Percentiles rank a stretch among this genome's conserved stretches.
These are phyloP conservation scores for Temnopleurus reevesii DNA, from an alignment of 53 echinoderm and acorn worm genomes.

Conservation along the genomic window DNA sequence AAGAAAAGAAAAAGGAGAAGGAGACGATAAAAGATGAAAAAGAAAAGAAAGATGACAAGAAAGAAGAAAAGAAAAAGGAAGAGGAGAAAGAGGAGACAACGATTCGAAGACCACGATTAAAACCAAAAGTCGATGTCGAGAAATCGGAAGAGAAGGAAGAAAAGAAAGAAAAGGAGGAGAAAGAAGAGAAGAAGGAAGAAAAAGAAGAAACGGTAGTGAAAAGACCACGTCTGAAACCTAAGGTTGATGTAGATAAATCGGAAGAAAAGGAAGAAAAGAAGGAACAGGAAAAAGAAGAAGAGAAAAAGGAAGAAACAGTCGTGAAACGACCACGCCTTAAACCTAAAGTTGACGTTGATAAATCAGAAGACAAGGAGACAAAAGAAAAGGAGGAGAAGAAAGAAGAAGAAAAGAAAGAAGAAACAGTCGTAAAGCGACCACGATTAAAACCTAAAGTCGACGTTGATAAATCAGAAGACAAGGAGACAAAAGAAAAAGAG, in stretches of 20 bases:
- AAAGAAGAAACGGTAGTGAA: background rate
- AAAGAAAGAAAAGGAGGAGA: background rate
- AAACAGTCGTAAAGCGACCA: background rate
- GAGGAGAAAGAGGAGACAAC: conserved; percentile 13
- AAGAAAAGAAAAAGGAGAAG: background rate
- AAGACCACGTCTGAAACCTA: background rate
- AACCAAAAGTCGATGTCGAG: conserved; percentile 14
- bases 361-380: background rate
- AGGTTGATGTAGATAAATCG: background rate
- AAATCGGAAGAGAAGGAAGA: background rate
- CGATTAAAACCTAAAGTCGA: background rate
- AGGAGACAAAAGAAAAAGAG: background rate
- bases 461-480: conserved; percentile 27
- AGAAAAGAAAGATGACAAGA: background rate
- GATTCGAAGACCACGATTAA: background rate
- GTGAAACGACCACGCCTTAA: background rate
- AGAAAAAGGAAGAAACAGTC: conserved; percentile 1
- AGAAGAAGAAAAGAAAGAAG: background rate
- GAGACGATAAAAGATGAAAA: background rate
- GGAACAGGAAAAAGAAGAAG: background rate
- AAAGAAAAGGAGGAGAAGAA: background rate
- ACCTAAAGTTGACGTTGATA: background rate
- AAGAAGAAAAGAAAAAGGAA: conserved; percentile 20
- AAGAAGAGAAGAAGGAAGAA: background rate
- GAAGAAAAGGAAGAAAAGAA: background rate